A percentile compares a stretch with the other conserved stretches of the same genome.
These are phyloP conservation scores for Pseudorhiza aurosa DNA, from an alignment of 30 jellyfish, hydroid and myxozoan species.

Conservation along the genomic window DNA sequence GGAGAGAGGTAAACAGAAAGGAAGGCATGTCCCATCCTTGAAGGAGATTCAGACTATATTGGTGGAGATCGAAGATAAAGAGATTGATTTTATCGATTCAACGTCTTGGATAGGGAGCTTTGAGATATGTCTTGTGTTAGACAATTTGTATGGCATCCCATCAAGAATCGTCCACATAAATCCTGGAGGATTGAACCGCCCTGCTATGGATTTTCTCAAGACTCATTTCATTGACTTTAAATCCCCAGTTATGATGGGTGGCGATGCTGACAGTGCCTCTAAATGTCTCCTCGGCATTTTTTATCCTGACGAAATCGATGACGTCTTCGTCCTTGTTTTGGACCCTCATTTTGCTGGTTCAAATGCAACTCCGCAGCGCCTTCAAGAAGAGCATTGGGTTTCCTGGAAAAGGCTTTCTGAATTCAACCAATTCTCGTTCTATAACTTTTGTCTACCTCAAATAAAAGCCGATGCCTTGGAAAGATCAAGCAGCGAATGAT, in stretches of 20 bases:
- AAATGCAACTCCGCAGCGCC: conserved; percentile 8
- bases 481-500: too few species aligned
- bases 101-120: conserved; percentile 79
- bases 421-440: conserved; percentile 58
- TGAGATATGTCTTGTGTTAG: conserved; percentile 69
- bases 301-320: neutral
- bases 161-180: conserved; percentile 55
- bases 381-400: conserved; percentile 66
- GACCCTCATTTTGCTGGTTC: conserved; percentile 68
- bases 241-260: conserved; percentile 88
- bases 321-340: conserved; percentile 20
- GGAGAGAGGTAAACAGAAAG: conserved; percentile 7
- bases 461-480: too few species aligned
- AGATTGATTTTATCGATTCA: conserved; percentile 57
- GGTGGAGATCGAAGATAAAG: conserved; percentile 64
- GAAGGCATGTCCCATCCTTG: conserved; percentile 52
- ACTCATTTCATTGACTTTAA: conserved; percentile 45
- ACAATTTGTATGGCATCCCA: conserved; percentile 46
- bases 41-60: conserved; percentile 40
- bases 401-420: conserved; percentile 61
- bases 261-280: conserved; percentile 79
- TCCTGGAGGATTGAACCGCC: conserved; percentile 27
- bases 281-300: conserved; percentile 63
- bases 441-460: conserved; percentile 77
- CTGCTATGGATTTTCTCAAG: neutral